phyloP scores from a whole-genome alignment of 1,140 invertebrate species.

The Lethrus apterus region DNA sequence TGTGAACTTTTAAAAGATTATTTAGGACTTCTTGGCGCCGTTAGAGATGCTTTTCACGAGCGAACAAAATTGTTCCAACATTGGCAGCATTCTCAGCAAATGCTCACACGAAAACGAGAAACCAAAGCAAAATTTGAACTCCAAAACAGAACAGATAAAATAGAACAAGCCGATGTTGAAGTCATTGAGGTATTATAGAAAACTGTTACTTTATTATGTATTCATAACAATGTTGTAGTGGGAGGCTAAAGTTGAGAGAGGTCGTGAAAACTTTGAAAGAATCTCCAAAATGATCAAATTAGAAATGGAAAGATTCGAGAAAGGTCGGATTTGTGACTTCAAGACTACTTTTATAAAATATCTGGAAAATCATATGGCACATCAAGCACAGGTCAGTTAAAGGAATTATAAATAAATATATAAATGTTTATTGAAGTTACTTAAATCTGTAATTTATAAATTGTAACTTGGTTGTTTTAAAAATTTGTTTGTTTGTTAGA shows the following conservation, averaged over 20 bases:
- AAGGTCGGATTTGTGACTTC: conserved; percentile 82
- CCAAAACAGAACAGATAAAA: conserved; percentile 72
- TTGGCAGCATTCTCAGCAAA: conserved; percentile 95
- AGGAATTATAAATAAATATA: no score
- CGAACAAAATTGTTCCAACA: conserved; percentile 95
- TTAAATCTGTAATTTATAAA: no score
- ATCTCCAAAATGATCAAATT: conserved; percentile 95
- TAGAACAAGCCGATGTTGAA: conserved; percentile 82
- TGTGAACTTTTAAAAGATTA: conserved; percentile 95
- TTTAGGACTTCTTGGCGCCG: conserved; percentile 82
- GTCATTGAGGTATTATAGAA: conserved; percentile 75
- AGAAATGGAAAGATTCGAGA: conserved; percentile 90
- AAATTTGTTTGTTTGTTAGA: conserved; percentile 44
- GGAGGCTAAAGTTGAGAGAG: conserved; percentile 92
- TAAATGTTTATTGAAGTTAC: conserved; percentile 12
- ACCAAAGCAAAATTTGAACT: conserved; percentile 88
- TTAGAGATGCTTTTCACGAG: conserved; percentile 97
- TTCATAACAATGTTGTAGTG: conserved; percentile 53
- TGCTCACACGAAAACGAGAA: conserved; percentile 90
- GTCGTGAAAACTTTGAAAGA: conserved; percentile 93
- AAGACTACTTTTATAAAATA: conserved; percentile 84
- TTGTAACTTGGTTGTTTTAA: not conserved
- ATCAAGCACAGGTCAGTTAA: conserved; percentile 92
- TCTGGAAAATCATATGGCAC: conserved; percentile 87
- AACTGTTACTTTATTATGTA: not conserved